A percentile compares a stretch with the other conserved stretches of the same genome.
Evolutionary conservation across 2,888 invertebrate genomes (phyloP).

Genomic region (Coelogynopora nodosa): DNA sequence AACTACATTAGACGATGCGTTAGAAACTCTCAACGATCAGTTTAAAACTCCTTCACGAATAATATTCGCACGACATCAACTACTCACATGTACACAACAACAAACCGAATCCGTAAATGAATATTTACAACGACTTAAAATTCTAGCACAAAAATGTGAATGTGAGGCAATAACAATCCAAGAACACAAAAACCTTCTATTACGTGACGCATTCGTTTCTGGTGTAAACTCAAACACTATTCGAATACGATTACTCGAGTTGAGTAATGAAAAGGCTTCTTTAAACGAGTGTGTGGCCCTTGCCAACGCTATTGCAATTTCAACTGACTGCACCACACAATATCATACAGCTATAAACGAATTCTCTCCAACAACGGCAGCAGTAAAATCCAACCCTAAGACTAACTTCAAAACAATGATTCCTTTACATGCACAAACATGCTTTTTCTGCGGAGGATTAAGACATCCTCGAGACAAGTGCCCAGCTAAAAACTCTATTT

Average conservation of each 20-base stretch:
- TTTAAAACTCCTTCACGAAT: constrained; percentile 13
- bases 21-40: constrained; percentile 28
- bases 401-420: background rate
- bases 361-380: background rate
- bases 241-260: background rate
- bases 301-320: background rate
- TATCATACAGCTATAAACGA: background rate
- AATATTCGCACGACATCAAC: background rate
- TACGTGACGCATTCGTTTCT: too few species aligned
- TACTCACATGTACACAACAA: background rate
- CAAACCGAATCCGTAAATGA: background rate
- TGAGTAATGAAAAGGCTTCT: background rate
- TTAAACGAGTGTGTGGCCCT: background rate
- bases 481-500: constrained; percentile 2
- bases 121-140: background rate
- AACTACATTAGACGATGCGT: constrained; percentile 11
- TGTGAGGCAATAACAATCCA: background rate
- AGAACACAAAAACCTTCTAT: background rate
- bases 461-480: constrained; percentile 1
- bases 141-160: background rate
- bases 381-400: background rate
- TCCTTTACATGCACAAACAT: background rate
- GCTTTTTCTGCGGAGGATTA: constrained; percentile 1
- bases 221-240: background rate
- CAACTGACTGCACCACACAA: background rate